phyloP scores from a whole-genome alignment of 2,113 vertebrate species.

The Labrus mixtus region DNA sequence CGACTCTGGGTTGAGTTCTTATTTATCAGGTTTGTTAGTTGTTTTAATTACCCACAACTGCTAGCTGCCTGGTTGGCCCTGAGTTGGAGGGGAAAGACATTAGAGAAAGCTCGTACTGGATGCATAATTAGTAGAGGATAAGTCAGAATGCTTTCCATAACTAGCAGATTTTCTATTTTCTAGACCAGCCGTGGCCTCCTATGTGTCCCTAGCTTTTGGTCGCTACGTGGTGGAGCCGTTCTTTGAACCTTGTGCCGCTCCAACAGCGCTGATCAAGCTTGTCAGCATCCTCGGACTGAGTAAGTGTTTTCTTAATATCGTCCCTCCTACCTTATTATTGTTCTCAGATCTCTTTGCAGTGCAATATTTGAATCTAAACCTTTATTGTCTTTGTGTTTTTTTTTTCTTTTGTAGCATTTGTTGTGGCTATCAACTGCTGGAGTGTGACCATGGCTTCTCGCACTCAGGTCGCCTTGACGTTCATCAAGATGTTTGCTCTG shows the following conservation, averaged over 20 bases:
- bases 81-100: no score
- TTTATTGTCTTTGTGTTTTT: slow-evolving; percentile 17
- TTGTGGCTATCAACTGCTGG: slow-evolving; percentile 90
- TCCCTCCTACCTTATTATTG: neutral
- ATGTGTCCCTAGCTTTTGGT: slow-evolving; percentile 89
- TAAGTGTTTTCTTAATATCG: slow-evolving; percentile 77
- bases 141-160: neutral
- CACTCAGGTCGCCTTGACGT: slow-evolving; percentile 84
- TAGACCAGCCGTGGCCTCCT: slow-evolving; percentile 88
- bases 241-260: slow-evolving; percentile 87
- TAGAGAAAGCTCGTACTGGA: no score
- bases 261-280: slow-evolving; percentile 81
- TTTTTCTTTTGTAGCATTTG: slow-evolving; percentile 77
- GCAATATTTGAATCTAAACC: neutral
- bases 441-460: slow-evolving; percentile 87
- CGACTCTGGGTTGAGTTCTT: slow-evolving; percentile 90
- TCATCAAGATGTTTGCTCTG: slow-evolving; percentile 87
- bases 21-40: slow-evolving; percentile 84
- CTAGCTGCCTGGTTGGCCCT: no score
- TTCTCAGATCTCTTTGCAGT: neutral
- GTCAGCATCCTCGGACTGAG: slow-evolving; percentile 87
- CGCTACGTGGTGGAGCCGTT: slow-evolving; percentile 89
- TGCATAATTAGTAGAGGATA: neutral
- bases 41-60: no score
- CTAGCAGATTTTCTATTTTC: neutral